Evolutionary conservation across 2,888 invertebrate species (phyloP).

Genomic region (Sminthurides aquaticus): DNA sequence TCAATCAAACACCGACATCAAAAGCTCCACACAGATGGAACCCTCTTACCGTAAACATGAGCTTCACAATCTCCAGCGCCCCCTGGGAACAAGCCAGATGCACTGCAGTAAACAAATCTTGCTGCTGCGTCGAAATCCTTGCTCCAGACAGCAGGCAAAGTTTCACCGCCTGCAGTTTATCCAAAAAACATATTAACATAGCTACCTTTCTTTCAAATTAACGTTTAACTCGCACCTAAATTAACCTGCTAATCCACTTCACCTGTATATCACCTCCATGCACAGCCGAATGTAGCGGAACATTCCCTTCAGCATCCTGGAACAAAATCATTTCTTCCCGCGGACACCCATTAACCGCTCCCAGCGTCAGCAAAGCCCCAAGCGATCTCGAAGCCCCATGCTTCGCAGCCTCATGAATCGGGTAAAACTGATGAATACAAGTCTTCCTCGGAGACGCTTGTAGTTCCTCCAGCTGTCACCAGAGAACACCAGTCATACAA

Average conservation of each 20-base stretch:
- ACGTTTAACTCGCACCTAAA: no score
- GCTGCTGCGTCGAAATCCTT: conserved; percentile 76
- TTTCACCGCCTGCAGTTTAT: conserved; percentile 68
- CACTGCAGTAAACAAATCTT: conserved; percentile 79
- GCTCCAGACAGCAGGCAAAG: conserved; percentile 77
- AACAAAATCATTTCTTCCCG: conserved; percentile 73
- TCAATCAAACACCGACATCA: no score
- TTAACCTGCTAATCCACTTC: no score
- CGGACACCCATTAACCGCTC: conserved; percentile 68
- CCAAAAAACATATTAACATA: no score
- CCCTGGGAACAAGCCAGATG: conserved; percentile 81
- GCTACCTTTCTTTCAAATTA: no score
- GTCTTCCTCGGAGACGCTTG: conserved; percentile 67
- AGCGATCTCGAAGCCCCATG: conserved; percentile 77
- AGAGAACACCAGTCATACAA: neutral
- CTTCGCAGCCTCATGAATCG: conserved; percentile 81
- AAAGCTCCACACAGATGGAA: neutral
- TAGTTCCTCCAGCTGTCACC: conserved; percentile 62
- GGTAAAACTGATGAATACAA: conserved; percentile 81
- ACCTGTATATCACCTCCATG: conserved; percentile 44
- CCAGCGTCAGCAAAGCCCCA: conserved; percentile 73
- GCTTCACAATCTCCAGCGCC: conserved; percentile 72
- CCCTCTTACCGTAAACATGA: conserved; percentile 60
- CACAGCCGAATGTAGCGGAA: conserved; percentile 58
- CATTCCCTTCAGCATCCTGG: conserved; percentile 77